Evolutionary conservation across 2,888 invertebrate genomes (phyloP), one percentile per base, ranked within the genome.

Genomic region (Lycia hirtaria): DNA sequence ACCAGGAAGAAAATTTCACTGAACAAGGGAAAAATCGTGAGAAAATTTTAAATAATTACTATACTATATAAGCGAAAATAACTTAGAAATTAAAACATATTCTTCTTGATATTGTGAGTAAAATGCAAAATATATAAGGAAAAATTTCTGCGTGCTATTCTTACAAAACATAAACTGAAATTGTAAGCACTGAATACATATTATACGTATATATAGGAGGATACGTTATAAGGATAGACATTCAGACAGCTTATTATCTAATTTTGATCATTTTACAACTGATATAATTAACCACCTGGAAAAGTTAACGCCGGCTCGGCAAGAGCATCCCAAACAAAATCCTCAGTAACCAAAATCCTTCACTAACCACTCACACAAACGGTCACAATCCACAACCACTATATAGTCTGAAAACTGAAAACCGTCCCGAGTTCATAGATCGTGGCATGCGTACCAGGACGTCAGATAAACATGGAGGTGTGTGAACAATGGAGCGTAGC

Each of bases 301-400:
- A 55, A 73, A 65, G 66, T 81, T 61, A 81, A 65, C 65, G 72
- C 67, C 70, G 66, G 59, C 62, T 62, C 48, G 67, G 67, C 73
- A 69, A 71, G 70, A 71, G 76, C 80, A 80, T 80, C 80, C 80
- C 78, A 76, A 65, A 73, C 69, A 76, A 74, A 74, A 83, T 88
- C 87, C 86, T 80, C 68, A 54, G 71, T 73, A 73, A 73, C 62
- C 79, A 87, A 77, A 86, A 87, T 85, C 84, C 85, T 78, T 49
- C 77, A 84, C 78, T 84, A 72, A 74, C 73, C 86, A 88, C 88
- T 81, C 86, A 86, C 87, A 82, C 76, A 81, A 81, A 85, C 79
- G 80, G 80, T 81, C 85, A 88, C 87, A 83, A 87, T 83, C 80
- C 87, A 86, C 85, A 75, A 73, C 35, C 66, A 63, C 56, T 56